A percentile compares a stretch with the other conserved stretches of the same genome.
Conservation (phyloP, 2,888 invertebrate species). For the Rhodophaea formosa region DNA sequence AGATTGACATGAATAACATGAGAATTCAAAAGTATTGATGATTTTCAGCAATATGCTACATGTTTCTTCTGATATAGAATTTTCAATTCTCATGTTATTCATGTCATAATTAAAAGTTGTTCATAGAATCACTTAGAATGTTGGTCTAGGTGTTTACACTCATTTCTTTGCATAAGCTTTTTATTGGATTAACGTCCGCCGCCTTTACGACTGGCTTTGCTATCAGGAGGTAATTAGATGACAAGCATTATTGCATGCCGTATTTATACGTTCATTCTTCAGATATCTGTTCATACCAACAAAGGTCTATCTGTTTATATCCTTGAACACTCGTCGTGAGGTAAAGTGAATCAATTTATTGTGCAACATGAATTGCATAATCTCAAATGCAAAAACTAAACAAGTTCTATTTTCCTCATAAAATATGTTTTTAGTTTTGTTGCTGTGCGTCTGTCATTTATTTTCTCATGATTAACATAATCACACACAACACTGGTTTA, state of each 20-base stretch:
- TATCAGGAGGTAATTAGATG: slow-evolving; percentile 2
- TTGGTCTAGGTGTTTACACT: slow-evolving; percentile 18
- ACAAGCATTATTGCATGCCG: background rate
- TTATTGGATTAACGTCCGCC: background rate
- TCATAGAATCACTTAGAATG: background rate
- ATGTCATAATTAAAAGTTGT: background rate
- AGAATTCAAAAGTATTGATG: too few relatives aligned
- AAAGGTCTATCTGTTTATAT: background rate
- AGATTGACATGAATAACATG: too few relatives aligned
- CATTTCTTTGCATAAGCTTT: slow-evolving; percentile 6
- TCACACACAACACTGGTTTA: background rate
- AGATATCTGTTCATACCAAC: background rate
- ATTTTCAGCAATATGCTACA: too few relatives aligned
- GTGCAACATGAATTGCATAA: background rate
- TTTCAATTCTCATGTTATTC: too few relatives aligned
- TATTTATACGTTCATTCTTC: background rate
- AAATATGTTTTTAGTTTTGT: background rate
- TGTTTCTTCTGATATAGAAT: too few relatives aligned
- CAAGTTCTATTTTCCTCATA: background rate
- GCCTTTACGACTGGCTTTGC: background rate
- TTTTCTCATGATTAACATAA: background rate
- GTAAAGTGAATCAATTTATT: background rate
- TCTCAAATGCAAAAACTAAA: background rate
- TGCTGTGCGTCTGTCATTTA: background rate
- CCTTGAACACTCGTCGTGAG: background rate